phyloP scores from a whole-genome alignment of 2,888 invertebrate species.

The Epistrophella euchroma region DNA sequence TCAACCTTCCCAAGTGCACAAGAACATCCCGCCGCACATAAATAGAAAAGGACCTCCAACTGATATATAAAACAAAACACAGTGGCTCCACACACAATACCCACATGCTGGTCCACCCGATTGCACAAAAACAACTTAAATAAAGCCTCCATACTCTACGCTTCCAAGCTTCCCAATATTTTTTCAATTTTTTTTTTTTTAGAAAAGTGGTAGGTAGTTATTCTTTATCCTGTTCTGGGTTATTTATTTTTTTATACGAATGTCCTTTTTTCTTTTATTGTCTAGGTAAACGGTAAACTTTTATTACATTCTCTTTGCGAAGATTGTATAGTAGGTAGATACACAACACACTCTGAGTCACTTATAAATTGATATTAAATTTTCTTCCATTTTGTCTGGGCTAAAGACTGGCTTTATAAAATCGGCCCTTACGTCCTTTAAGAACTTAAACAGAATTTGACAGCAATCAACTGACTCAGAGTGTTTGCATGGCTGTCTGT shows the following conservation, averaged over 20 bases:
- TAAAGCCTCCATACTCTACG: conserved; percentile 8
- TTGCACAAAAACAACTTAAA: conserved; percentile 69
- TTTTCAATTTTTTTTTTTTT: conserved; percentile 45
- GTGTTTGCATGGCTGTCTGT: conserved; percentile 4
- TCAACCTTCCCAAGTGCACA: conserved; percentile 37
- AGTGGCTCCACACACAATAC: conserved; percentile 29
- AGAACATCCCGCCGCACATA: conserved; percentile 46
- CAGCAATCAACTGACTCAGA: background rate
- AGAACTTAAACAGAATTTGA: background rate
- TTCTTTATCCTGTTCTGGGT: conserved; percentile 68
- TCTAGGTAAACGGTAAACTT: conserved; percentile 74
- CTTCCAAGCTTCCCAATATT: conserved; percentile 15
- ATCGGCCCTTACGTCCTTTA: background rate
- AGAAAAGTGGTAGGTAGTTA: conserved; percentile 44
- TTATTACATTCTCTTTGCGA: conserved; percentile 65
- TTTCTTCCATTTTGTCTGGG: background rate
- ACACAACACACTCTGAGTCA: background rate
- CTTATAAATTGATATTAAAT: background rate
- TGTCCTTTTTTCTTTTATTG: conserved; percentile 54
- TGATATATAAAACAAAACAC: conserved; percentile 53
- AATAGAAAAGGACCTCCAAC: conserved; percentile 37
- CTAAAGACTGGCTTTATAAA: too few species aligned
- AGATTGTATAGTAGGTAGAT: conserved; percentile 16
- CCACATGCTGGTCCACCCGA: conserved; percentile 61
- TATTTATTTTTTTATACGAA: conserved; percentile 53